A percentile compares a stretch with the other conserved stretches of the same genome.
phyloP scores from a whole-genome alignment of 2,113 vertebrate genomes.

The Phrynosoma blainvillii region DNA sequence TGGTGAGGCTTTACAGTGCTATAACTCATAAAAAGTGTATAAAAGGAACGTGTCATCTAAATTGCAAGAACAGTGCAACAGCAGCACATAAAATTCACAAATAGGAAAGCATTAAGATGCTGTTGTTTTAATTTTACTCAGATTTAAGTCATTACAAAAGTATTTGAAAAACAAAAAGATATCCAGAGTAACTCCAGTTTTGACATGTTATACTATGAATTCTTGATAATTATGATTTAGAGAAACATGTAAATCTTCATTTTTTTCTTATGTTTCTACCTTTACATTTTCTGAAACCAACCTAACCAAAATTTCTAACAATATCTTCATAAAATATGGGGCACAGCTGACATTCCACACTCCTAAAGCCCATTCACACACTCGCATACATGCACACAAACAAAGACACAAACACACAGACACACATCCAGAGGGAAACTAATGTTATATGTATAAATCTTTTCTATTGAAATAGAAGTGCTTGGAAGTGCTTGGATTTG shows the following conservation, averaged over 20 bases:
- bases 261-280: background rate
- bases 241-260: background rate
- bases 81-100: too few relatives aligned
- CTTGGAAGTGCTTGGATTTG: background rate
- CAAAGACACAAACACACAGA: too few relatives aligned
- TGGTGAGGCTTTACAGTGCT: background rate
- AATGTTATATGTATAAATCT: conserved; percentile 15
- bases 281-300: background rate
- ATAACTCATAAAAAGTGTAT: background rate
- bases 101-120: background rate
- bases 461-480: background rate
- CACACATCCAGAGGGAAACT: background rate
- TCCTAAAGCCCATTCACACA: background rate
- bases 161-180: background rate
- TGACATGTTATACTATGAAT: background rate
- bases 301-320: background rate
- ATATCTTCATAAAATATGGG: background rate
- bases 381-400: background rate
- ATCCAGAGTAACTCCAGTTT: background rate
- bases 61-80: too few relatives aligned
- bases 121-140: too few relatives aligned
- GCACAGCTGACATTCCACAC: background rate
- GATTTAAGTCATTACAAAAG: background rate
- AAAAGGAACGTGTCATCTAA: background rate
- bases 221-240: background rate